A percentile compares a stretch with the other conserved stretches of the same genome.
These are phyloP conservation scores for Lophochroa leadbeateri DNA, from an alignment of 2,113 vertebrate species.

Conservation along the genomic window DNA sequence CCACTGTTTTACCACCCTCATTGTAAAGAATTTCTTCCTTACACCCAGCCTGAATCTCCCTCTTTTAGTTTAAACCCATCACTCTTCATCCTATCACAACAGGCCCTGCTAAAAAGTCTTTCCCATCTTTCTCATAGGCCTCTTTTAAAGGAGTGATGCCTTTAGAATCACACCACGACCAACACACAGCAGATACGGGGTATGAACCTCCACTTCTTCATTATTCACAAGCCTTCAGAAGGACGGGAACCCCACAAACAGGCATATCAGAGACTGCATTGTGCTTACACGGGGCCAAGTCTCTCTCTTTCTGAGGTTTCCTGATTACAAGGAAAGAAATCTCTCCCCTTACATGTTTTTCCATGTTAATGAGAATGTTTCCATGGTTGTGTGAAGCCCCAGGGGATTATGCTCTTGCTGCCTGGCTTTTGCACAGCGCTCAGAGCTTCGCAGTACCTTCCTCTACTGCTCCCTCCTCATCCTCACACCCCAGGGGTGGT, in stretches of 20 bases:
- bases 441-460: not conserved
- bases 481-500: rapidly evolving
- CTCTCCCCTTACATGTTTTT: not conserved
- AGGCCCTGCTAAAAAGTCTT: not conserved
- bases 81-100: not conserved
- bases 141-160: not conserved
- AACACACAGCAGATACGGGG: rapidly evolving
- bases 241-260: not conserved
- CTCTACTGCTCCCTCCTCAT: not conserved
- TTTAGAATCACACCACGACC: not conserved
- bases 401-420: not conserved
- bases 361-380: not conserved
- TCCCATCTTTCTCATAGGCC: not conserved
- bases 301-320: not conserved
- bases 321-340: not conserved
- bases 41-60: not conserved
- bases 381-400: not conserved
- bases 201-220: not conserved
- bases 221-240: not conserved
- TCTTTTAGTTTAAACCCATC: not conserved
- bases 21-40: not conserved
- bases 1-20: not conserved
- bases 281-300: not conserved
- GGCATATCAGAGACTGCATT: rapidly evolving
- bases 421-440: rapidly evolving